phyloP scores from a whole-genome alignment of 2,888 invertebrate species.

The Rhyacophila evoluta region DNA sequence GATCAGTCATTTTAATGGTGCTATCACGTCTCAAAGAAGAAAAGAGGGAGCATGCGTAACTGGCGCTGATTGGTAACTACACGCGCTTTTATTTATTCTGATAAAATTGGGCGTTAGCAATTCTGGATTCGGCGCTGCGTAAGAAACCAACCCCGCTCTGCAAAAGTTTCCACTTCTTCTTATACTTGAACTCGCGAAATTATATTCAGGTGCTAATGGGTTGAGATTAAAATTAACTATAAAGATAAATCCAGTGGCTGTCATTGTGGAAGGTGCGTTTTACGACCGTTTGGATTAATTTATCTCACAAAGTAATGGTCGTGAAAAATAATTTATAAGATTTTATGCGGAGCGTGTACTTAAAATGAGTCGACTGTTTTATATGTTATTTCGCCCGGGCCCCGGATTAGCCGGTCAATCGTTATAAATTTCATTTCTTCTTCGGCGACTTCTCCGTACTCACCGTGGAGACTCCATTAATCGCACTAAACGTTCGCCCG shows the following conservation, averaged over 20 bases:
- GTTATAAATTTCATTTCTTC: slow-evolving; percentile 34
- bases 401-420: neutral
- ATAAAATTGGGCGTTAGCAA: too few relatives aligned
- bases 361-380: slow-evolving; percentile 38
- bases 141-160: neutral
- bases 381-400: slow-evolving; percentile 12
- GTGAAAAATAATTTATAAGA: slow-evolving; percentile 55
- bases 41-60: too few relatives aligned
- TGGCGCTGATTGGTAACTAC: too few relatives aligned
- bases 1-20: too few relatives aligned
- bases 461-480: too few relatives aligned
- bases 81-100: too few relatives aligned
- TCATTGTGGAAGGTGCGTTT: slow-evolving; percentile 55
- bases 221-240: slow-evolving; percentile 55
- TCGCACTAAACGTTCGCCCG: too few relatives aligned
- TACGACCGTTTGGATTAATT: slow-evolving; percentile 55
- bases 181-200: slow-evolving; percentile 46
- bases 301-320: slow-evolving; percentile 54
- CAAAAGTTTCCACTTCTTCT: slow-evolving; percentile 44
- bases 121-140: neutral
- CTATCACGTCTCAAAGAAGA: too few relatives aligned
- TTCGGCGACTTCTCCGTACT: neutral
- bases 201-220: slow-evolving; percentile 55
- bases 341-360: slow-evolving; percentile 52
- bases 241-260: slow-evolving; percentile 55